Base-by-base conservation (phyloP, 2,113 vertebrate species). In the Ceyx cyanopectus region DNA sequence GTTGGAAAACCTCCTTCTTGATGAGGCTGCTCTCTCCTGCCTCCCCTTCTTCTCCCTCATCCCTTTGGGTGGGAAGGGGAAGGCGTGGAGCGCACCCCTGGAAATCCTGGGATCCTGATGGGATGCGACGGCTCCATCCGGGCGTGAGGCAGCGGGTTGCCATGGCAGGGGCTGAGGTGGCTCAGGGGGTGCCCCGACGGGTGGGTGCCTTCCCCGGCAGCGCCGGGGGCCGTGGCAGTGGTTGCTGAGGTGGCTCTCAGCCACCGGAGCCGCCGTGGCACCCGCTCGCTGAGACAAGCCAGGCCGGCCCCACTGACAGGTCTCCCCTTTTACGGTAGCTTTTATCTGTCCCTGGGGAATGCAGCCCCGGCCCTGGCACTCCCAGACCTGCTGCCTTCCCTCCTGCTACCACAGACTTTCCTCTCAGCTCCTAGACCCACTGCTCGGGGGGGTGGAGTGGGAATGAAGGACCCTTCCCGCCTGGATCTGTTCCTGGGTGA, bases 91-190 rank as follows among this genome's bases (percentile, higher is more conserved):
- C 46, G 53, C 67, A 67, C 6, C 48, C n/a, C 60, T 72, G 63
- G 58, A 24, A 82, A 45, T 8, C 45, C 51, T 22, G 53, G 20
- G 97, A 98, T 5, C 69, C 76, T 97, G 95, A 97, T 95, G 45
- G 90, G 81, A 93, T 57, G 51, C 76, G 98, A 97, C 73, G 43
- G 96, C 95, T 97, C 91, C 97, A 97, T 91, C 74, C 62, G 78
- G 96, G 96, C 91, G 46, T 96, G 95, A 5, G 84, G 97, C 95
- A 91, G 97, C 97, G 97, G 97, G 98, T 95, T 97, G 96, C 97
- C 94, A 88, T 97, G 89, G 78, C 93, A 89, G 97, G 97, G 96
- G 88, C 50, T 26, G 30, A 18, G 30, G 61, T 53, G 57, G 61
- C 68, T 83, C 5, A 37, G 2, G 30, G 26, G 65, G 15, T 79